These are phyloP conservation scores for Gopherus flavomarginatus DNA, from an alignment of 2,113 vertebrate genomes.

Conservation along the genomic window DNA sequence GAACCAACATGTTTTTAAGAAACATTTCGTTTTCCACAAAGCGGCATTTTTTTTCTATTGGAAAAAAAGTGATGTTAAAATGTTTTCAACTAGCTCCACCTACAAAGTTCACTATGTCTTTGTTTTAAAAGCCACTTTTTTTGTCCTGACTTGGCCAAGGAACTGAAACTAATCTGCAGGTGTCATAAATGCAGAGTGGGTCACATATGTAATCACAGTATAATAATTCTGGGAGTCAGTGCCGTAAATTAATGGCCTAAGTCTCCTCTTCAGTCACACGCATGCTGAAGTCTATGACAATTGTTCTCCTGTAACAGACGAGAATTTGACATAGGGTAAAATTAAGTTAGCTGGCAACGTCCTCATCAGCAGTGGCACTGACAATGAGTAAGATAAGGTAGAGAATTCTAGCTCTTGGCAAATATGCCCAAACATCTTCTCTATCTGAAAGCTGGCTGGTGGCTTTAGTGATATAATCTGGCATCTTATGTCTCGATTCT, in stretches of 20 bases:
- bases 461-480: background rate
- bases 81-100: background rate
- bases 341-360: accelerated
- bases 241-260: background rate
- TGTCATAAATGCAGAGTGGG: background rate
- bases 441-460: background rate
- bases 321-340: background rate
- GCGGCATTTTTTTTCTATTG: background rate
- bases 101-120: background rate
- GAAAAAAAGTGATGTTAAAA: background rate
- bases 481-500: accelerated
- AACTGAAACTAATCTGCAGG: background rate
- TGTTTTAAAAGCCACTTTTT: background rate
- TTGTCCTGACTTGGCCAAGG: background rate
- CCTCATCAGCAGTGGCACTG: background rate
- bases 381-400: background rate
- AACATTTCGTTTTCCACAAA: background rate
- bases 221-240: background rate
- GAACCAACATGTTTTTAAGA: background rate
- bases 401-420: background rate
- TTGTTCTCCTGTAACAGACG: background rate
- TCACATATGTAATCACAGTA: background rate
- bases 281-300: background rate
- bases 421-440: background rate
- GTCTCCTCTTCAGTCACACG: background rate